A percentile compares a stretch with the other conserved stretches of the same genome.
phyloP scores from a whole-genome alignment of 2,113 vertebrate genomes.

The Vimba vimba region DNA sequence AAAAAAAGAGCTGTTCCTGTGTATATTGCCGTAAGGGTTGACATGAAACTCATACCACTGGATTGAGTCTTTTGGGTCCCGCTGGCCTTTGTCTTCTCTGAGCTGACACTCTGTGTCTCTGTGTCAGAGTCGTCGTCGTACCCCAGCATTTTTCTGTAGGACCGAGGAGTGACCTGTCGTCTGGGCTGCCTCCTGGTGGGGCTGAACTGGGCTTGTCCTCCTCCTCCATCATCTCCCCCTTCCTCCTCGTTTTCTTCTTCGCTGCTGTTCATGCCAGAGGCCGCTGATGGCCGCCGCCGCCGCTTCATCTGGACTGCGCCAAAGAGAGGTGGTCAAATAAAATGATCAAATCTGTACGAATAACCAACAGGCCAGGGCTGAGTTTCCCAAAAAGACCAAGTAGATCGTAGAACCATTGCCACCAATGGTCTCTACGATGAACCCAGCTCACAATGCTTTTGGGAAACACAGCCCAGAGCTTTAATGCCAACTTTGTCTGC shows the following conservation, averaged over 20 bases:
- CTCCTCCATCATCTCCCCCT: constrained; percentile 31
- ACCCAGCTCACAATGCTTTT: too few species aligned
- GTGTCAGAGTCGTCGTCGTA: constrained; percentile 80
- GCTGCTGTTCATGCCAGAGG: constrained; percentile 51
- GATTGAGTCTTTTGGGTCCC: constrained; percentile 18
- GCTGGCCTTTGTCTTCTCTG: constrained; percentile 52
- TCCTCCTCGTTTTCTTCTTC: constrained; percentile 69
- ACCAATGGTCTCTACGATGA: too few species aligned
- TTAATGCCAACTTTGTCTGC: not conserved
- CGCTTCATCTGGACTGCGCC: constrained; percentile 68
- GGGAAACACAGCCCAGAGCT: too few species aligned
- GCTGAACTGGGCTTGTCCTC: constrained; percentile 53
- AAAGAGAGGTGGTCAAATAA: constrained; percentile 42
- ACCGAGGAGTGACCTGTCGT: constrained; percentile 83
- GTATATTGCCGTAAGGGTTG: not conserved
- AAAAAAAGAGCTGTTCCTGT: not conserved
- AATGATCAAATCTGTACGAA: not conserved
- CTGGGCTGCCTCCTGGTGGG: constrained; percentile 78
- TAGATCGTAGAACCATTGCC: too few species aligned
- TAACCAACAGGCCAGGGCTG: not conserved
- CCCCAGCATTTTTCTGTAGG: constrained; percentile 86
- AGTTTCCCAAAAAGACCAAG: too few species aligned
- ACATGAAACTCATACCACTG: constrained; percentile 36
- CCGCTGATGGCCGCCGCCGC: constrained; percentile 23
- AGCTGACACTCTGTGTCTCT: constrained; percentile 56